phyloP scores from a whole-genome alignment of 2,797 vertebrate species.

The Novumbra hubbsi region DNA sequence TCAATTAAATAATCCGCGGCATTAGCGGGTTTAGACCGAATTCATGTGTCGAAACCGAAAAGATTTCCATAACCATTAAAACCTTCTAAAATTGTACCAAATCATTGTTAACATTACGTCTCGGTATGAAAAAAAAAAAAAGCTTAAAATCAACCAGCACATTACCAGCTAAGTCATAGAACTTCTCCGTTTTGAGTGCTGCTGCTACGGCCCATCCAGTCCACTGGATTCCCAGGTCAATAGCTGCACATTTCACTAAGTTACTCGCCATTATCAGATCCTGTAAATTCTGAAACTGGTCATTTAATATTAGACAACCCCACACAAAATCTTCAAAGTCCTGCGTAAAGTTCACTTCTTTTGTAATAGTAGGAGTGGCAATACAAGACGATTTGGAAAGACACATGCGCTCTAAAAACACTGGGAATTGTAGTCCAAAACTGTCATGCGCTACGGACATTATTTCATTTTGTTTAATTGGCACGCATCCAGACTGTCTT shows the following conservation, averaged over 20 bases:
- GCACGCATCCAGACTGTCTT: neutral
- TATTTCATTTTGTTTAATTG: neutral
- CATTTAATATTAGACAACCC: conserved; percentile 36
- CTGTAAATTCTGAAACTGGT: conserved; percentile 32
- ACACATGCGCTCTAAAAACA: conserved; percentile 18
- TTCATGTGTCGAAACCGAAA: neutral
- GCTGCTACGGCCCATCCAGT: conserved; percentile 70
- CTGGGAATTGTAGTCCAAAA: conserved; percentile 67
- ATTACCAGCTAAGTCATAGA: conserved; percentile 80
- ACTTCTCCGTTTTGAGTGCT: conserved; percentile 75
- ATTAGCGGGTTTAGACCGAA: neutral
- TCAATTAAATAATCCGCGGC: neutral
- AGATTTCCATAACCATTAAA: neutral
- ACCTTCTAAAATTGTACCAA: neutral
- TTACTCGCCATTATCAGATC: conserved; percentile 60
- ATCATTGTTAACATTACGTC: neutral
- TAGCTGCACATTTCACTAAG: conserved; percentile 61
- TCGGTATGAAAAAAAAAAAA: neutral
- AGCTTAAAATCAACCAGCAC: neutral
- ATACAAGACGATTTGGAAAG: neutral
- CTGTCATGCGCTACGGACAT: neutral
- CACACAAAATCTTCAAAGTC: conserved; percentile 1
- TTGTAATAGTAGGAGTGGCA: conserved; percentile 32
- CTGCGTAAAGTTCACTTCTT: conserved; percentile 53
- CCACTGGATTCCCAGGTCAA: conserved; percentile 75